These are phyloP conservation scores for Clusia tigrina DNA, from an alignment of 2,888 invertebrate species.

Conservation along the genomic window DNA sequence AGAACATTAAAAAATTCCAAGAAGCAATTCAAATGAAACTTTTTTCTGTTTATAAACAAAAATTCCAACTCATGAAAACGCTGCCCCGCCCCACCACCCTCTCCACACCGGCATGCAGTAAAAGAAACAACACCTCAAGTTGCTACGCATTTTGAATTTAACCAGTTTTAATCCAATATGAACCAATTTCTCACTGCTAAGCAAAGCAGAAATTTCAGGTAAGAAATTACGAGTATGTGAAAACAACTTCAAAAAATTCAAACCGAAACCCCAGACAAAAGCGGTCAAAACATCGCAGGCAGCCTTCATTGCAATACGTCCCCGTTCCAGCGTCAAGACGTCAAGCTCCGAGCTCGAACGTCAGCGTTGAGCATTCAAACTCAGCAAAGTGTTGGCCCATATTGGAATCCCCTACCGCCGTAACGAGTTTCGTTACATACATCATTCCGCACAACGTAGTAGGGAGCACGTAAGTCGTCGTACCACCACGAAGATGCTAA, in stretches of 20 bases:
- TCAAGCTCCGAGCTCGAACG: not conserved
- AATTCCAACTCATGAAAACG: not conserved
- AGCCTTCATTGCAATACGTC: too few relatives aligned
- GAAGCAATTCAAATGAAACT: not conserved
- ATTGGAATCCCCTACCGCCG: not conserved
- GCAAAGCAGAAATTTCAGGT: not conserved
- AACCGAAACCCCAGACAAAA: not conserved
- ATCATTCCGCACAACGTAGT: not conserved
- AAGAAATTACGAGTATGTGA: not conserved
- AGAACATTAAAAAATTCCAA: not conserved
- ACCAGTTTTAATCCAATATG: slow-evolving; percentile 22
- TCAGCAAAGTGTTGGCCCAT: not conserved
- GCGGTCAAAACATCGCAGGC: too few relatives aligned
- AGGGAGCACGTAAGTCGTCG: not conserved
- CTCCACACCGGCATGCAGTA: too few relatives aligned
- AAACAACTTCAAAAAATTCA: not conserved
- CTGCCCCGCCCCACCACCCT: not conserved
- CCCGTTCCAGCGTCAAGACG: too few relatives aligned
- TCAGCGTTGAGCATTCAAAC: too few relatives aligned
- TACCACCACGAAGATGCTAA: not conserved
- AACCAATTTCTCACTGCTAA: slow-evolving; percentile 12
- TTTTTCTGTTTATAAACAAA: slow-evolving; percentile 15
- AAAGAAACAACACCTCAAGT: not conserved
- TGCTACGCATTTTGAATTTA: slow-evolving; percentile 7
- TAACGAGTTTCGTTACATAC: slow-evolving; percentile 2